Conservation (phyloP, 2,888 invertebrate species). For the Artemia sinica region DNA sequence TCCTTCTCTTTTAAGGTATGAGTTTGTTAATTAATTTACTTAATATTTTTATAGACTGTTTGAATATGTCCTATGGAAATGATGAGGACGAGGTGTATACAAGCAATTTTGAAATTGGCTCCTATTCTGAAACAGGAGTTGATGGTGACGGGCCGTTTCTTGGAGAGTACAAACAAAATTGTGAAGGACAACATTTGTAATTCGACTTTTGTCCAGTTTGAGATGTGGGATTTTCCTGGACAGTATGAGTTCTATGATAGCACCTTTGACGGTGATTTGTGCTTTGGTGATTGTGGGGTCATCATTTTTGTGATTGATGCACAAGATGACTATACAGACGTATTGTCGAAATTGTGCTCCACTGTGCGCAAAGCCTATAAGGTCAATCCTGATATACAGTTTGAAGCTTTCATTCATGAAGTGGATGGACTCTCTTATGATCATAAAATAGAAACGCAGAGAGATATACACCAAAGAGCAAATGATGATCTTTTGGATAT, state of each 20-base stretch:
- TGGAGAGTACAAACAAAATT: constrained; percentile 96
- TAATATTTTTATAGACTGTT: no score
- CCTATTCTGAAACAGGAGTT: constrained; percentile 75
- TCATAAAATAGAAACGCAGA: constrained; percentile 94
- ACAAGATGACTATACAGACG: constrained; percentile 95
- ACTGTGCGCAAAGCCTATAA: constrained; percentile 89
- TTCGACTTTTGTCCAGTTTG: constrained; percentile 94
- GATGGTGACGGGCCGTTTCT: constrained; percentile 50
- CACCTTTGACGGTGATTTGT: constrained; percentile 83
- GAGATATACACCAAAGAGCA: constrained; percentile 91
- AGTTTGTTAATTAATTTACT: no score
- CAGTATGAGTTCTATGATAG: constrained; percentile 96
- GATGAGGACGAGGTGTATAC: constrained; percentile 27
- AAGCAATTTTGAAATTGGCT: constrained; percentile 40
- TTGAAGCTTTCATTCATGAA: constrained; percentile 87
- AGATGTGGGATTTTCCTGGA: constrained; percentile 99
- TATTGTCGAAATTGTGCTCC: constrained; percentile 71
- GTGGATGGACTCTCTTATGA: constrained; percentile 98
- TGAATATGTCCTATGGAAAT: constrained; percentile 25
- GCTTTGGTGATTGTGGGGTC: constrained; percentile 87
- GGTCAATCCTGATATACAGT: constrained; percentile 86
- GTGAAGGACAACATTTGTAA: constrained; percentile 95
- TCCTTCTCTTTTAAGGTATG: no score
- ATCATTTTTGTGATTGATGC: constrained; percentile 98
- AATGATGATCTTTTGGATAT: constrained; percentile 83